Evolutionary conservation across 2,888 invertebrate genomes (phyloP), one percentile per base, ranked within the genome.

Genomic region (Megaustenia siamemsis): DNA sequence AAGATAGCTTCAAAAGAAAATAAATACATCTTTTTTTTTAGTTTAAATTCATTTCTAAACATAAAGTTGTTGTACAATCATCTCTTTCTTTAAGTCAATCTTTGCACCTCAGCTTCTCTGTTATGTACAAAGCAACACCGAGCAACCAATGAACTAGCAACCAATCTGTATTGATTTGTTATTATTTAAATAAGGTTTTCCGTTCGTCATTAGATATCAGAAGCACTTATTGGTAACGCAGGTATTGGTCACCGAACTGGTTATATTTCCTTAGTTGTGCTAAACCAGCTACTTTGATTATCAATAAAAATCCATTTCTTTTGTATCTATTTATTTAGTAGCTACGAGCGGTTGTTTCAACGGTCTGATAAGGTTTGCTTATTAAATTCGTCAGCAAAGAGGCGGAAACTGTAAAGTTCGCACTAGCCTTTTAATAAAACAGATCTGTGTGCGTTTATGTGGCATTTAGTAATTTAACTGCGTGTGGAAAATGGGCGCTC

Each of bases 231-330:
- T 2, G 5, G 69, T 69, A 5, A 35, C 40, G 6, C 0, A 21
- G 32, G 43, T 21, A 69, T 40, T 43, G 43, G 69, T 69, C 38
- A 43, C 71, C 71, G 43, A n/a, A 45, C 45, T 0, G 43, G 60
- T 24, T 28, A n/a, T 28, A n/a, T 45, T 43, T 6, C 45, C 71
- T 71, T n/a, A n/a, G 28, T n/a, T 71, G 43, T 45, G n/a, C 28
- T 2, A 5, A 71, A 71, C 24, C 12, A 8, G 45, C 28, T 6
- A n/a, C 6, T 45, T 38, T 38, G 38, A 38, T 40, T 12, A 21
- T 38, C 15, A 66, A 45, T 71, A 38, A 45, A 43, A 71, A 71
- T 71, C 71, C 45, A 71, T 71, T 43, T 71, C 45, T 71, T 71
- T 10, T n/a, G 43, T 45, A n/a, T 43, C 28, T 71, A 43, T 71